Evolutionary conservation across 1,140 invertebrate species (phyloP), one percentile per base, ranked within the genome.

Genomic region (Diabrotica virgifera): DNA sequence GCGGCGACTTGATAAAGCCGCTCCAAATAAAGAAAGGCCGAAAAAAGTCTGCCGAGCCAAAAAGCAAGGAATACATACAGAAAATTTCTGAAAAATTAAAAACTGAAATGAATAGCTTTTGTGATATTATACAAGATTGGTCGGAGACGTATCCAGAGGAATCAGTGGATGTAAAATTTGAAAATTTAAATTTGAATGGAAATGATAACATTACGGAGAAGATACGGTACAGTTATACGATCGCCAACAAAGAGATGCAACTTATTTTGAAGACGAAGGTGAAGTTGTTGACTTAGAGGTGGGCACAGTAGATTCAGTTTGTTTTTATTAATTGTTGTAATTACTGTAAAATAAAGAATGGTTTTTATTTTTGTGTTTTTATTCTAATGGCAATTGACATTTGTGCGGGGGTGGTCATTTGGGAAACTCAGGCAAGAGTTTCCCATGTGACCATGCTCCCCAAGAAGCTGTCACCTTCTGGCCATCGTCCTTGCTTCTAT

Each of bases 261-360:
- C 60, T 59, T 53, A 60, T 77, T 51, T 62, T 77, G 52, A 72
- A 72, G 38, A 70, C 56, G 62, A 77, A 76, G 69, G 57, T 69
- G 52, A 73, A 70, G 68, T 63, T 72, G 53, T 62, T 75, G 50
- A 66, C 55, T 61, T 52, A 52, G 52, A 54, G 62, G n/a, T 38
- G 12, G 36, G 54, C 38, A 52, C 24, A 24, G 24, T 24, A 66
- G 62, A 62, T 57, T 54, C 37, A 55, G 46, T 35, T 38, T 56
- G 37, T 55, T 59, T 65, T 56, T 60, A 54, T 60, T 56, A 46
- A 51, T 40, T 57, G 62, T 61, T 69, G 64, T 68, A 63, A 46
- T 59, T 61, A 62, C 60, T 65, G 61, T 62, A 66, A 57, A 57
- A 66, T 64, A 66, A 69, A 62, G 63, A 24, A 52, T 69, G 61